phyloP scores from a whole-genome alignment of 2,888 invertebrate species.

The Orthosia gracilis region DNA sequence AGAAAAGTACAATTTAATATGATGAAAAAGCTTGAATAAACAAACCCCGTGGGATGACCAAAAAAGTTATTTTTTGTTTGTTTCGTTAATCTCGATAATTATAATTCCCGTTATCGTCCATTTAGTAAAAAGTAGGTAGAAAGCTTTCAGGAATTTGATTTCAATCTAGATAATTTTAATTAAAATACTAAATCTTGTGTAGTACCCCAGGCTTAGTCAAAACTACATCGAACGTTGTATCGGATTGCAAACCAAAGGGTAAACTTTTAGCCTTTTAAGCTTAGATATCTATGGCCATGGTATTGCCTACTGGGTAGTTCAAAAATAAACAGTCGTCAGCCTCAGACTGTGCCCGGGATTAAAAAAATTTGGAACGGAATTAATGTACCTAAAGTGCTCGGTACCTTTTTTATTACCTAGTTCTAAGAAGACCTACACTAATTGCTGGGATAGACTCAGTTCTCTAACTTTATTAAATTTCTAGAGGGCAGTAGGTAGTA shows the following conservation, averaged over 20 bases:
- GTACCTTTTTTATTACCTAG: background rate
- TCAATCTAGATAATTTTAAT: conserved; percentile 3
- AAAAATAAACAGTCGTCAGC: conserved; percentile 8
- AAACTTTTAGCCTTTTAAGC: conserved; percentile 10
- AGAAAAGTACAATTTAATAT: background rate
- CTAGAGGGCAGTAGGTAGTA: background rate
- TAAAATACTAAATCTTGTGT: conserved; percentile 16
- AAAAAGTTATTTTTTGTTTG: background rate
- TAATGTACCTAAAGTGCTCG: background rate
- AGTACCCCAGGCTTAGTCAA: conserved; percentile 2
- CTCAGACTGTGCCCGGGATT: background rate
- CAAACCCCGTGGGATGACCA: background rate
- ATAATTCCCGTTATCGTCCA: background rate
- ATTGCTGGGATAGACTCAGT: background rate
- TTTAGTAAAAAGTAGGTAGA: background rate
- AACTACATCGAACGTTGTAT: conserved; percentile 3
- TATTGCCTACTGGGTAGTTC: background rate
- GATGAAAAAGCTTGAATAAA: background rate
- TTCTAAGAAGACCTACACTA: background rate
- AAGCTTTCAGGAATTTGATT: conserved; percentile 1
- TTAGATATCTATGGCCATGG: conserved; percentile 1
- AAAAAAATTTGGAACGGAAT: background rate
- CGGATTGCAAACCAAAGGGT: background rate
- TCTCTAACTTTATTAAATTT: background rate
- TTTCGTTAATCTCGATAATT: background rate